Base-by-base conservation (phyloP, 1,140 invertebrate genomes). In the Caenorhabditis latens region DNA sequence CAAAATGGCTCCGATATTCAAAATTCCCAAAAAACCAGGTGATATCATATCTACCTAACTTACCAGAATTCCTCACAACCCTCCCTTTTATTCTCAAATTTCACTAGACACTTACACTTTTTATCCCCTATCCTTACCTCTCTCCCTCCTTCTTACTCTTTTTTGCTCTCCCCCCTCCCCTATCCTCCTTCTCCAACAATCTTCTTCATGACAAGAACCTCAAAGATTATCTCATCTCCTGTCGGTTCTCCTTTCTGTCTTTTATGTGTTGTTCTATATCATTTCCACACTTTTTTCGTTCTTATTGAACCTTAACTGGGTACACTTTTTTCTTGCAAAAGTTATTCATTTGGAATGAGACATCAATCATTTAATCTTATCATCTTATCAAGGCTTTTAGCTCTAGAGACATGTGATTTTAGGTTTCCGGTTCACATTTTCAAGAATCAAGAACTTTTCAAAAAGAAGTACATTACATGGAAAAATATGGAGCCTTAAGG, bases 151-250 rank as follows among this genome's bases (percentile, higher is more conserved):
- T 40, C 61, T 32, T 9, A 14, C 13, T 46, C 16, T 53, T 50
- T 53, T 53, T 53, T 53, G 16, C 50, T 53, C 50, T 3, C 11
- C 16, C 11, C 50, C 11, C 16, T 11, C 50, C 16, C 11, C 50
- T 53, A 53, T 53, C 32, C 32, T n/a, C 32, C 32, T 32, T 32
- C 32, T 32, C 32, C 32, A 32, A 32, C 32, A 2, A 32, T 32
- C 32, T 32, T 32, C 32, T 32, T 61, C 57, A 24, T 24, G 19
- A 24, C 21, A 61, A 71, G 42, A 43, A 71, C 65, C 40, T 71
- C 65, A 71, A 71, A 71, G 65, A 71, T 71, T 71, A 71, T 71
- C 65, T 43, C 65, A 71, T 71, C 65, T 63, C 61, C 61, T 58
- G 7, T 21, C 32, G 61, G 5, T 46, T 43, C 40, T 19, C 42